These are phyloP conservation scores for Lepus americanus DNA, from an alignment of 2,113 vertebrate genomes.

Conservation along the genomic window DNA sequence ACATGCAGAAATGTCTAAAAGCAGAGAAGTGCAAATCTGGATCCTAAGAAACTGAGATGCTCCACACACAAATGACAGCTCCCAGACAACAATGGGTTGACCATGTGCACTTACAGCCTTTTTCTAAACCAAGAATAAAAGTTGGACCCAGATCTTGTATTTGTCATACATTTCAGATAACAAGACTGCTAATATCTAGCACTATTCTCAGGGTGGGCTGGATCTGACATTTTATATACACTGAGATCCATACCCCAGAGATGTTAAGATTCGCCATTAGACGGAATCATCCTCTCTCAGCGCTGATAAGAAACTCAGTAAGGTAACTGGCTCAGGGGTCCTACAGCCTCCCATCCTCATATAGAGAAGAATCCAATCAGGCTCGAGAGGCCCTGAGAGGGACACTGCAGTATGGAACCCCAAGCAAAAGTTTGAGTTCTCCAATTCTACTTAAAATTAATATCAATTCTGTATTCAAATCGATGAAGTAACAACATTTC, in stretches of 20 bases:
- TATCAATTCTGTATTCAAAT: constrained; percentile 6
- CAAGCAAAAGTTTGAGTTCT: not conserved
- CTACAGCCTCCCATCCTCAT: not conserved
- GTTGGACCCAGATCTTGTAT: not conserved
- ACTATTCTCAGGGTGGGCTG: not conserved
- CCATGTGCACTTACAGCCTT: not conserved
- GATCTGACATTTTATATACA: not conserved
- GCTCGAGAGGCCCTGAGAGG: not conserved
- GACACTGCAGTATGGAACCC: not conserved
- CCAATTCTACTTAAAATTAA: constrained; percentile 46
- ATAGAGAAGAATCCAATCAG: not conserved
- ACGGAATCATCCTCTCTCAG: constrained; percentile 10
- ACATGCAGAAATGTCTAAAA: not conserved
- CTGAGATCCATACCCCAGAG: not conserved
- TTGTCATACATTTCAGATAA: not conserved
- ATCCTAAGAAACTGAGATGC: not conserved
- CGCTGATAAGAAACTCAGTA: constrained; percentile 21
- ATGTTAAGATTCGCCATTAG: constrained; percentile 5
- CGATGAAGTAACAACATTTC: constrained; percentile 19
- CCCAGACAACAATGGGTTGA: not conserved
- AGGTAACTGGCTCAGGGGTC: not conserved
- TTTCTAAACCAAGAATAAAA: not conserved
- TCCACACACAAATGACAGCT: constrained; percentile 29
- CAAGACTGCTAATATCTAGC: not conserved
- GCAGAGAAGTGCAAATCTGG: not conserved